A percentile compares a stretch with the other conserved stretches of the same genome.
Evolutionary conservation across 2,113 vertebrate genomes (phyloP).

Genomic region (Pachypanchax playfairii): DNA sequence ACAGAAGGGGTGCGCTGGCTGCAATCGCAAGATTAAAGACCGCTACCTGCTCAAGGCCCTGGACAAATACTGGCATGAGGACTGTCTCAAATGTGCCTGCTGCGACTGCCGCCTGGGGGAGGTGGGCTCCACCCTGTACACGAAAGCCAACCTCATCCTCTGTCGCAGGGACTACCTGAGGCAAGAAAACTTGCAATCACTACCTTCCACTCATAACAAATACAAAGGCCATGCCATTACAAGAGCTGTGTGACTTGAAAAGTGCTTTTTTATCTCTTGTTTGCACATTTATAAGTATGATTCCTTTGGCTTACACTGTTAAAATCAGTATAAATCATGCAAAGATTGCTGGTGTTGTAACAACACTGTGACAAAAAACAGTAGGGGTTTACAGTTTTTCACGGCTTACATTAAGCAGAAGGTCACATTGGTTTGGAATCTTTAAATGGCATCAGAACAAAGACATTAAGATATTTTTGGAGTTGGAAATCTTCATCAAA

Average conservation of each 20-base stretch:
- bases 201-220: conserved; percentile 44
- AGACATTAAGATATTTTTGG: not conserved
- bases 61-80: conserved; percentile 99
- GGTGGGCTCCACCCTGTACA: conserved; percentile 99
- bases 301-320: conserved; percentile 3
- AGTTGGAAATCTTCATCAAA: too few relatives aligned
- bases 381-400: conserved; percentile 3
- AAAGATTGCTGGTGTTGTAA: conserved; percentile 1
- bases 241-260: conserved; percentile 48
- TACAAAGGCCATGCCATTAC: conserved; percentile 54
- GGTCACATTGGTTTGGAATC: conserved; percentile 2
- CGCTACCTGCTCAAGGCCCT: conserved; percentile 99
- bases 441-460: not conserved
- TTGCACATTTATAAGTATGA: conserved; percentile 10
- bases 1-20: conserved; percentile 99
- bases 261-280: not conserved
- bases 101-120: conserved; percentile 99
- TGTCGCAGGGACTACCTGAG: conserved; percentile 99
- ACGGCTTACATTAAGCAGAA: not conserved
- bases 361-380: not conserved
- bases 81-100: conserved; percentile 99
- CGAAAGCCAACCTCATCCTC: conserved; percentile 99
- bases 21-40: conserved; percentile 99
- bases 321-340: conserved; percentile 16
- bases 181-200: conserved; percentile 79